A percentile compares a stretch with the other conserved stretches of the same genome.
phyloP scores from a whole-genome alignment of 2,113 vertebrate genomes.

The Euleptes europaea region DNA sequence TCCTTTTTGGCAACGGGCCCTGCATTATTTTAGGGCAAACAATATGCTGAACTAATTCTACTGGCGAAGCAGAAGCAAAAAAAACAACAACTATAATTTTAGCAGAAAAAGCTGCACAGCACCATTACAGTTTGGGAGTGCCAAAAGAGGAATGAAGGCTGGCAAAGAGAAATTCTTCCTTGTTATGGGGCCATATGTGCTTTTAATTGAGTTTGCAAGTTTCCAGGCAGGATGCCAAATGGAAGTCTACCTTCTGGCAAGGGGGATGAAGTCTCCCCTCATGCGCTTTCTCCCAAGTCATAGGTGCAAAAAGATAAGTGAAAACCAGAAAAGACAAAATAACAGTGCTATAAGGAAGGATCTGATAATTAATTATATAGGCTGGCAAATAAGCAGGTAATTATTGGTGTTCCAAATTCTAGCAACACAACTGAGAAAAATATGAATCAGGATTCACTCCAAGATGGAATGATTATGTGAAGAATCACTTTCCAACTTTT shows the following conservation, averaged over 20 bases:
- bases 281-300: slow-evolving; percentile 32
- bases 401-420: background rate
- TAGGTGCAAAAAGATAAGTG: slow-evolving; percentile 19
- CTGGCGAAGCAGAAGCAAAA: slow-evolving; percentile 28
- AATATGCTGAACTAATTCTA: slow-evolving; percentile 55
- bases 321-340: background rate
- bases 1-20: slow-evolving; percentile 54
- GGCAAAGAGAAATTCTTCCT: slow-evolving; percentile 66
- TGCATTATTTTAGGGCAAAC: slow-evolving; percentile 51
- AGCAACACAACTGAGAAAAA: background rate
- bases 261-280: slow-evolving; percentile 42
- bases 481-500: no score
- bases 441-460: no score
- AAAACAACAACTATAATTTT: slow-evolving; percentile 16
- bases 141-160: slow-evolving; percentile 44
- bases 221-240: slow-evolving; percentile 72
- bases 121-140: slow-evolving; percentile 50
- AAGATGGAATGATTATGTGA: no score
- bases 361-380: background rate
- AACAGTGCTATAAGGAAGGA: background rate
- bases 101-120: slow-evolving; percentile 47
- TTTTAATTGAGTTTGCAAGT: slow-evolving; percentile 75
- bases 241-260: slow-evolving; percentile 60
- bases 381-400: background rate
- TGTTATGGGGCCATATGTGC: slow-evolving; percentile 68